phyloP scores from a whole-genome alignment of 2,113 vertebrate species.

The Odocoileus virginianus region DNA sequence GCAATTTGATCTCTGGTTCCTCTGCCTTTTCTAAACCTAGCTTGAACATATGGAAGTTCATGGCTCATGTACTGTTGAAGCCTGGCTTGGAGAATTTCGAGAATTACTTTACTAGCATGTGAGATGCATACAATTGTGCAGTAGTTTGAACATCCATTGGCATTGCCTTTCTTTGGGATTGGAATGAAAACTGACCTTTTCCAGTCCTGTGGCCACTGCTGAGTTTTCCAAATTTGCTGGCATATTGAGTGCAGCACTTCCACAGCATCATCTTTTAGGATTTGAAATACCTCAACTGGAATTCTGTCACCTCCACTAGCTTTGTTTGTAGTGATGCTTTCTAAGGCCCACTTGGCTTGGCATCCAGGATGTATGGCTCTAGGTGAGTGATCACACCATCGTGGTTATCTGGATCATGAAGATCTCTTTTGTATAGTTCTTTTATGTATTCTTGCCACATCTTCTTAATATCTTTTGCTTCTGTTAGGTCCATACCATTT shows the following conservation, averaged over 20 bases:
- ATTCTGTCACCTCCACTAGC: neutral
- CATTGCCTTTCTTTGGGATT: neutral
- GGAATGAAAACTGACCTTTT: neutral
- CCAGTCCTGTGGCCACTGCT: neutral
- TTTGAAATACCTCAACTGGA: neutral
- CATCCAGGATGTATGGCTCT: neutral
- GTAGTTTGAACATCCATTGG: rapidly evolving
- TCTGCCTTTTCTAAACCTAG: neutral
- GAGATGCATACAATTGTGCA: neutral
- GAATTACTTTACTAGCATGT: neutral
- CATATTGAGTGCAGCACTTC: neutral
- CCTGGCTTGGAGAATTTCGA: neutral
- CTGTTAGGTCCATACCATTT: neutral
- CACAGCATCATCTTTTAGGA: neutral
- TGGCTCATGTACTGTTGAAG: neutral
- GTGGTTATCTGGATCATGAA: neutral
- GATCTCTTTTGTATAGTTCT: neutral
- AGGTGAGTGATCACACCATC: neutral
- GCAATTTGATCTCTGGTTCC: neutral
- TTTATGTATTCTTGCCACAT: rapidly evolving
- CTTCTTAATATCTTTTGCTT: neutral
- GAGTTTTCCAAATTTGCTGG: neutral
- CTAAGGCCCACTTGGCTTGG: neutral
- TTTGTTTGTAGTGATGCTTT: neutral
- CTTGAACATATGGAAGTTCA: neutral